Base-by-base conservation (phyloP, 1,140 invertebrate genomes). In the Oscheius sp. region DNA sequence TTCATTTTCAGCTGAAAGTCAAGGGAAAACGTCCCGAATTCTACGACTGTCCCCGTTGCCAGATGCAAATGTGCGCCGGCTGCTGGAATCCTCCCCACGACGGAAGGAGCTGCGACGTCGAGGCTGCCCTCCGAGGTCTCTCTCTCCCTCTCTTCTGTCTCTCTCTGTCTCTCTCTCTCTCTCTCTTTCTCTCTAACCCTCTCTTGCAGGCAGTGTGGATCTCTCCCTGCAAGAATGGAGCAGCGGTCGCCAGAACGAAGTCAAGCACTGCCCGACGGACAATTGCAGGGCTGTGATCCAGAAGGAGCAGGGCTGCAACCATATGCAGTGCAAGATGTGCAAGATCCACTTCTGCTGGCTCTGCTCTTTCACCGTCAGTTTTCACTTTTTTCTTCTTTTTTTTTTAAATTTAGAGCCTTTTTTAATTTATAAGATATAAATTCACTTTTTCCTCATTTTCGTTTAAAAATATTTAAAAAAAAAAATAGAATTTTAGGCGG, bases 311-410 rank as follows among this genome's bases (percentile, higher is more conserved):
- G 61, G 61, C 61, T 63, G 61, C 31, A 63, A 63, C 31, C 61
- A 63, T 26, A 63, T 63, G 61, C 32, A 63, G 15, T 63, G 61
- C 61, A 42, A 26, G 28, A n/a, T 36, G 15, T 63, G 61, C 29
- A 63, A 63, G 61, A 63, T 63, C 10, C 61, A 63, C 31, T 63
- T 63, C 61, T 63, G 61, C 35, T 63, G 61, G 61, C 31, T 34
- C 61, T 63, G 61, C 29, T n/a, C 20, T 13, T 63, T 63, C 36
- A n/a, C 32, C 28, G 61, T 63, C 10, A 63, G 36, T 38, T 15
- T 7, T 1, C n/a, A 7, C 35, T 34, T 10, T 10, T 63, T 32
- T 32, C 36, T 45, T n/a, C n/a, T n/a, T n/a, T n/a, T n/a, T n/a
- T n/a, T n/a, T n/a, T n/a, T n/a, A n/a, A n/a, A n/a, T n/a, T n/a